Percentiles rank a stretch among this genome's conserved stretches.
Evolutionary conservation across 2,888 invertebrate species (phyloP).

Genomic region (Cepaea hortensis): DNA sequence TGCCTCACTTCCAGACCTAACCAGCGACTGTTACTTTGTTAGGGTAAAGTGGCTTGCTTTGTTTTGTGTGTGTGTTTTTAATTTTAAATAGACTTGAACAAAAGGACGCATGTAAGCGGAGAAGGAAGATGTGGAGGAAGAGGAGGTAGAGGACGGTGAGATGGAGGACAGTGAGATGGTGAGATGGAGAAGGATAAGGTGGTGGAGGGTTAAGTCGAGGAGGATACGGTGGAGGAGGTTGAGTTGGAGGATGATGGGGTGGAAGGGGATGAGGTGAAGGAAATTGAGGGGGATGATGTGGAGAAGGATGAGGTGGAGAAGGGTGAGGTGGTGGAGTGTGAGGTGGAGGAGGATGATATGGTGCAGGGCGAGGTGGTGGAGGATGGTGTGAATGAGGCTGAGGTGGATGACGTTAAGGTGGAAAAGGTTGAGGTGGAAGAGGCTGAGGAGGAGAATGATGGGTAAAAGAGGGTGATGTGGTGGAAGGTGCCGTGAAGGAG

Average conservation of each 20-base stretch:
- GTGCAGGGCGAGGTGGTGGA: background rate
- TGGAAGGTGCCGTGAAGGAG: background rate
- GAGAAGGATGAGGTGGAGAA: conserved; percentile 3
- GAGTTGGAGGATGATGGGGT: background rate
- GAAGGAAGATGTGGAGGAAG: too few species aligned
- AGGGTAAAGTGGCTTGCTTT: too few species aligned
- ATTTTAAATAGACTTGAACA: too few species aligned
- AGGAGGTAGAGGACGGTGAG: too few species aligned
- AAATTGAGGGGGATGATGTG: background rate
- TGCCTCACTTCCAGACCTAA: too few species aligned
- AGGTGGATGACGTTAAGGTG: background rate
- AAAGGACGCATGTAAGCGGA: too few species aligned
- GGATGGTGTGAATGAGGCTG: background rate
- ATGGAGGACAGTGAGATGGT: too few species aligned
- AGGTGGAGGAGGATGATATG: too few species aligned
- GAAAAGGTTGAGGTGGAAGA: background rate
- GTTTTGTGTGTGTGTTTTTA: too few species aligned
- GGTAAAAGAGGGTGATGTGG: background rate
- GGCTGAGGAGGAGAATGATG: background rate
- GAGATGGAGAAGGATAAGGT: too few species aligned
- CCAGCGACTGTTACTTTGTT: too few species aligned
- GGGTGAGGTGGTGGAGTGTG: background rate
- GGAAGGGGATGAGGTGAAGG: background rate
- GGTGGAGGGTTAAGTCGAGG: background rate
- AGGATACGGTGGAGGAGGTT: conserved; percentile 5